Evolutionary conservation across 2,113 vertebrate species (phyloP).

Genomic region (Zosterops lateralis): DNA sequence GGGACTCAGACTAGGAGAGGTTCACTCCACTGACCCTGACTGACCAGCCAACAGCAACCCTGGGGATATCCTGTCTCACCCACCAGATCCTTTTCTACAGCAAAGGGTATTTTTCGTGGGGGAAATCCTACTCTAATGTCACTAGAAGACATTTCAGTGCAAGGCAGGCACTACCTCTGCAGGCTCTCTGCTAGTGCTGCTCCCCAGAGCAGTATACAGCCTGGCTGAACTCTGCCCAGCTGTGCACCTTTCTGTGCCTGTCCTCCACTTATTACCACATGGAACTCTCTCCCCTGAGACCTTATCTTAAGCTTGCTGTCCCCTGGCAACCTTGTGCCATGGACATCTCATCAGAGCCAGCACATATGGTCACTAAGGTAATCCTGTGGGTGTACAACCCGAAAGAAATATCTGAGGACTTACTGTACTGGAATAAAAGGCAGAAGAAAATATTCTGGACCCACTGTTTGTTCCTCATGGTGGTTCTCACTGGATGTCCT

Average conservation of each 20-base stretch:
- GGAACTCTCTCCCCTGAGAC: not conserved
- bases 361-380: not conserved
- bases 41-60: not conserved
- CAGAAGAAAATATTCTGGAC: slow-evolving; percentile 22
- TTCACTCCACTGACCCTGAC: not conserved
- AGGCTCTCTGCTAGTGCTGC: not conserved
- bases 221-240: not conserved
- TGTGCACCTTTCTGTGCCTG: not conserved
- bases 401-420: slow-evolving; percentile 11
- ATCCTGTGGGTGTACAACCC: not conserved
- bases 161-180: not conserved
- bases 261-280: not conserved
- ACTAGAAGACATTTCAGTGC: not conserved
- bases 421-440: slow-evolving; percentile 63
- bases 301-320: not conserved
- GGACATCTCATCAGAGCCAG: not conserved
- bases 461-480: slow-evolving; percentile 41
- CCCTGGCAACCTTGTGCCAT: not conserved
- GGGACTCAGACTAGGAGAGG: not conserved
- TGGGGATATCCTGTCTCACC: not conserved
- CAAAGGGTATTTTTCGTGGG: not conserved
- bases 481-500: slow-evolving; percentile 26
- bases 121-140: not conserved
- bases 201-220: fast-evolving
- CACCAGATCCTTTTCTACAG: not conserved